These are phyloP conservation scores for Lanistes nyassanus DNA, from an alignment of 1,140 invertebrate species.

Conservation along the genomic window DNA sequence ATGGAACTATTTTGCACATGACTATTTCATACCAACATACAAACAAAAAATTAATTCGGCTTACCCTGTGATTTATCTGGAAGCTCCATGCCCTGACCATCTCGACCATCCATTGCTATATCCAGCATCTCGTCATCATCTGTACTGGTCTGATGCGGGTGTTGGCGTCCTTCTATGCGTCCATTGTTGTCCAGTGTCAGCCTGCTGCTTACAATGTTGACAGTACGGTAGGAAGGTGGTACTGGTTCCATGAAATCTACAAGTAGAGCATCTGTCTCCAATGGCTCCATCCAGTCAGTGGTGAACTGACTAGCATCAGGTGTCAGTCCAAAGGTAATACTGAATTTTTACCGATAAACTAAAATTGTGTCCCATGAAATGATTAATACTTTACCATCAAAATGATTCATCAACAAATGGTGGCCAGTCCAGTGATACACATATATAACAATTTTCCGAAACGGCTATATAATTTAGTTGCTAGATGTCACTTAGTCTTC, in stretches of 20 bases:
- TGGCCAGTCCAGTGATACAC: background rate
- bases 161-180: constrained; percentile 1
- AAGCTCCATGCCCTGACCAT: constrained; percentile 28
- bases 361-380: background rate
- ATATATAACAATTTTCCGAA: background rate
- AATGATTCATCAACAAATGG: background rate
- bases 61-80: constrained; percentile 26
- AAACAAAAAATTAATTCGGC: background rate
- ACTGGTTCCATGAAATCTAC: constrained; percentile 35
- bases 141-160: constrained; percentile 13
- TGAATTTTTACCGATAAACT: background rate
- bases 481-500: background rate
- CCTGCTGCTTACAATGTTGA: background rate
- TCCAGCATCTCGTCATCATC: constrained; percentile 37
- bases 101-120: constrained; percentile 36
- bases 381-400: background rate
- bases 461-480: background rate
- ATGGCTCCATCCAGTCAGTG: background rate
- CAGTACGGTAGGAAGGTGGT: constrained; percentile 12
- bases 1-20: too few relatives aligned
- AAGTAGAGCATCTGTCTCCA: constrained; percentile 35
- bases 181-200: constrained; percentile 16
- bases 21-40: too few relatives aligned
- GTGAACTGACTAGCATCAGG: background rate
- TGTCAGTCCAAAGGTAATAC: background rate